Evolutionary conservation across 1,140 invertebrate genomes (phyloP).

Genomic region (Hylaeus volcanicus): DNA sequence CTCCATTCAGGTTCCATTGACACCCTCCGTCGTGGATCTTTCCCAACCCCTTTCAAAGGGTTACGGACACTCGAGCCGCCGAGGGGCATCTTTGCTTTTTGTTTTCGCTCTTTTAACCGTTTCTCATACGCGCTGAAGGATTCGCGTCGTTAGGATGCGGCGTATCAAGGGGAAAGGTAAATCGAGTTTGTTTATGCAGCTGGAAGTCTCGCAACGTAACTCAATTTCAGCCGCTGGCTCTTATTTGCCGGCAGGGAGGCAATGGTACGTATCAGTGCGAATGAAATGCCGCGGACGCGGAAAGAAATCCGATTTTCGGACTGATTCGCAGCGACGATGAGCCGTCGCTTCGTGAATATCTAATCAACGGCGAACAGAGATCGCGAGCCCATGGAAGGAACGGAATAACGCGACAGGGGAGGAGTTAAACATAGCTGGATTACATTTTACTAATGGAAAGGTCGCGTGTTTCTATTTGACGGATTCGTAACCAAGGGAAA

Average conservation of each 20-base stretch:
- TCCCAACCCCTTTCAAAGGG: not conserved
- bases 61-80: not conserved
- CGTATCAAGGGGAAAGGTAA: not conserved
- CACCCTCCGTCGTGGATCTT: not conserved
- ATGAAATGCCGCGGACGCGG: not conserved
- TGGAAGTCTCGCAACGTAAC: slow-evolving; percentile 12
- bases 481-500: too few species aligned
- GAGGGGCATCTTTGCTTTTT: too few species aligned
- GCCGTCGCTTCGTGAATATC: not conserved
- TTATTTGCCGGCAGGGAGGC: not conserved
- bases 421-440: too few species aligned
- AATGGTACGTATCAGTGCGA: not conserved
- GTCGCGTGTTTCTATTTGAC: too few species aligned
- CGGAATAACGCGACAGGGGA: too few species aligned
- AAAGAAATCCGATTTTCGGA: slow-evolving; percentile 10
- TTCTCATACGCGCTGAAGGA: too few species aligned
- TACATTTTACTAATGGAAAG: too few species aligned
- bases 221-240: slow-evolving; percentile 2
- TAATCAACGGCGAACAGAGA: not conserved
- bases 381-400: too few species aligned
- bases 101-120: not conserved
- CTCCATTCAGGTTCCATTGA: slow-evolving; percentile 26
- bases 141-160: not conserved
- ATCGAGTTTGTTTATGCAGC: slow-evolving; percentile 36
- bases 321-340: not conserved